Percentiles rank a stretch among this genome's conserved stretches.
Conservation (phyloP, 2,888 invertebrate genomes). For the Drosophila nr. fundita region DNA sequence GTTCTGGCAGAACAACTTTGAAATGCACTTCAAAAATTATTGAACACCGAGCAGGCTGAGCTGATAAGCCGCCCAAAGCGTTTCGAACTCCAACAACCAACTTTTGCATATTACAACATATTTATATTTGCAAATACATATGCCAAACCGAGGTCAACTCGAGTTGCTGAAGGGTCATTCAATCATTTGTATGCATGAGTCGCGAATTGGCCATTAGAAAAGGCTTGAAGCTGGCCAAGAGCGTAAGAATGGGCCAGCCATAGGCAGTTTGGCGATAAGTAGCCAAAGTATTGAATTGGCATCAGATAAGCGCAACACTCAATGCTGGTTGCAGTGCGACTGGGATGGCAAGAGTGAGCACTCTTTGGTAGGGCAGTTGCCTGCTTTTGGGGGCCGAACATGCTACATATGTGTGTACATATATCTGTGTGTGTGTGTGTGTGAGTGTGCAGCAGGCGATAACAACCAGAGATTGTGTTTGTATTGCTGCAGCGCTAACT, state of each 20-base stretch:
- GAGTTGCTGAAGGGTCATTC: background rate
- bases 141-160: background rate
- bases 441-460: slow-evolving; percentile 35
- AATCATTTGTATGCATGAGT: background rate
- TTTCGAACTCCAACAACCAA: background rate
- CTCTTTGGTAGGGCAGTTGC: slow-evolving; percentile 39
- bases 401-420: background rate
- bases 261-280: slow-evolving; percentile 29
- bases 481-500: slow-evolving; percentile 36
- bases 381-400: slow-evolving; percentile 58
- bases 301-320: slow-evolving; percentile 23
- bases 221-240: slow-evolving; percentile 10
- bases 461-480: slow-evolving; percentile 58
- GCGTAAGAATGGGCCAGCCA: slow-evolving; percentile 20
- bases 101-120: background rate
- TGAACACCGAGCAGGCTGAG: slow-evolving; percentile 13
- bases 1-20: slow-evolving; percentile 53
- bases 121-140: background rate
- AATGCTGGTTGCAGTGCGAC: slow-evolving; percentile 9
- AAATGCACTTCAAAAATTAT: slow-evolving; percentile 71
- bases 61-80: slow-evolving; percentile 18
- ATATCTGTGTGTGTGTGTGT: slow-evolving; percentile 1
- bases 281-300: slow-evolving; percentile 15
- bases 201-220: slow-evolving; percentile 3
- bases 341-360: slow-evolving; percentile 34